These are phyloP conservation scores for Sturnus vulgaris DNA, from an alignment of 2,113 vertebrate species.

Conservation along the genomic window DNA sequence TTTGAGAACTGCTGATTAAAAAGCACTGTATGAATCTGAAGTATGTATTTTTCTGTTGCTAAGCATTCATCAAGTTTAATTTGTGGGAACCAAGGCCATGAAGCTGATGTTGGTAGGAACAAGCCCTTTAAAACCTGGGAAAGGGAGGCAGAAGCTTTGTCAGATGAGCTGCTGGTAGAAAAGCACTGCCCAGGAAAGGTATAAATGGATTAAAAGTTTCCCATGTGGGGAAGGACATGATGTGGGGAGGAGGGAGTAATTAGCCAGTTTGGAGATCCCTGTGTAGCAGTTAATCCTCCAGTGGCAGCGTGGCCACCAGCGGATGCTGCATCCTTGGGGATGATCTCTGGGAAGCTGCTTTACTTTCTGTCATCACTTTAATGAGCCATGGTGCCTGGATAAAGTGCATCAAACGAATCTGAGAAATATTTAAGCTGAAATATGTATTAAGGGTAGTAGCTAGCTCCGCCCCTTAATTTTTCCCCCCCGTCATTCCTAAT, in stretches of 20 bases:
- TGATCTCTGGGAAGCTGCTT: not conserved
- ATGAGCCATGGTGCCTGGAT: not conserved
- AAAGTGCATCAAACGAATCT: not conserved
- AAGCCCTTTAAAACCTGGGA: not conserved
- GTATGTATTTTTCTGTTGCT: not conserved
- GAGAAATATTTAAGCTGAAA: conserved; percentile 12
- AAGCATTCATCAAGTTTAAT: not conserved
- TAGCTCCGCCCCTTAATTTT: not conserved
- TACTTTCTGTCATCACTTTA: not conserved
- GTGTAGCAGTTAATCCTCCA: not conserved
- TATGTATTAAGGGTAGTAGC: not conserved
- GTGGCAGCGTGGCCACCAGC: not conserved
- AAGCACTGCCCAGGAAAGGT: conserved; percentile 23
- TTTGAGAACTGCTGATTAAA: conserved; percentile 9
- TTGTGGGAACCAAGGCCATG: not conserved
- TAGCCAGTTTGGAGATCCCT: conserved; percentile 2
- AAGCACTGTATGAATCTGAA: not conserved
- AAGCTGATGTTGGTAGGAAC: not conserved
- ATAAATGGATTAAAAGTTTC: conserved; percentile 25
- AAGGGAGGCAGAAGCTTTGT: not conserved
- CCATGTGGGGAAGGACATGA: not conserved
- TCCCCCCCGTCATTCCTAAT: conserved; percentile 6
- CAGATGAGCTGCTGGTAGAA: not conserved
- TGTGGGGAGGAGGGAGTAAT: not conserved
- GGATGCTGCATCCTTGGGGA: not conserved